A percentile compares a stretch with the other conserved stretches of the same genome.
Conservation (phyloP, 2,113 vertebrate species). For the Beaufortia kweichowensis region DNA sequence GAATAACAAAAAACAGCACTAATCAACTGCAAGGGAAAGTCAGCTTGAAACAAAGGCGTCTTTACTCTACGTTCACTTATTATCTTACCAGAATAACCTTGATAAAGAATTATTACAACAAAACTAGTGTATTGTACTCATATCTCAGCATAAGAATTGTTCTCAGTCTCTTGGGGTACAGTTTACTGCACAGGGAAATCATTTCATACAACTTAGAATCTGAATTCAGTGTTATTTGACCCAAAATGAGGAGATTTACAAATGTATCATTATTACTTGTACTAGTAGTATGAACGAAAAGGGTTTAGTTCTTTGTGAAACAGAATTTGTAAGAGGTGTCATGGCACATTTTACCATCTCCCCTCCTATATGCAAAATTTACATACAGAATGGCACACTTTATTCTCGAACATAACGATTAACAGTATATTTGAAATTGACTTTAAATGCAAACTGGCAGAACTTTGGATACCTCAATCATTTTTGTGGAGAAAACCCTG, state of each 20-base stretch:
- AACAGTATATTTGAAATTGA: slow-evolving; percentile 68
- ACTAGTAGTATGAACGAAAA: slow-evolving; percentile 44
- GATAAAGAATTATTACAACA: background rate
- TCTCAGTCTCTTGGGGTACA: background rate
- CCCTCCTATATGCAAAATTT: slow-evolving; percentile 59
- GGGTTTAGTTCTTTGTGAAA: slow-evolving; percentile 48
- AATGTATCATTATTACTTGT: slow-evolving; percentile 55
- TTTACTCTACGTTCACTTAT: background rate
- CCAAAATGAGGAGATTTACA: slow-evolving; percentile 62
- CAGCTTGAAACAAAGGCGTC: background rate
- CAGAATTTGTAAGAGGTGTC: slow-evolving; percentile 61
- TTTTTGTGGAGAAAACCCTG: slow-evolving; percentile 59
- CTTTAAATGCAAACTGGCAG: slow-evolving; percentile 74
- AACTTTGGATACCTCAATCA: slow-evolving; percentile 59
- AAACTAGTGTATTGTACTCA: too few relatives aligned
- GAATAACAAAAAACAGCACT: background rate
- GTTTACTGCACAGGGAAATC: slow-evolving; percentile 49
- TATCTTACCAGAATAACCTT: background rate
- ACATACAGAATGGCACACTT: slow-evolving; percentile 58
- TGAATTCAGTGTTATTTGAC: slow-evolving; percentile 65
- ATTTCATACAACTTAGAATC: slow-evolving; percentile 67
- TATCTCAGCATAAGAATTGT: background rate
- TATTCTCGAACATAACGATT: slow-evolving; percentile 65
- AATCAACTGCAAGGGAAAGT: background rate
- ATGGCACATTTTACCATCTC: slow-evolving; percentile 57